phyloP scores from a whole-genome alignment of 2,113 vertebrate species.

The Cheirogaleus medius region DNA sequence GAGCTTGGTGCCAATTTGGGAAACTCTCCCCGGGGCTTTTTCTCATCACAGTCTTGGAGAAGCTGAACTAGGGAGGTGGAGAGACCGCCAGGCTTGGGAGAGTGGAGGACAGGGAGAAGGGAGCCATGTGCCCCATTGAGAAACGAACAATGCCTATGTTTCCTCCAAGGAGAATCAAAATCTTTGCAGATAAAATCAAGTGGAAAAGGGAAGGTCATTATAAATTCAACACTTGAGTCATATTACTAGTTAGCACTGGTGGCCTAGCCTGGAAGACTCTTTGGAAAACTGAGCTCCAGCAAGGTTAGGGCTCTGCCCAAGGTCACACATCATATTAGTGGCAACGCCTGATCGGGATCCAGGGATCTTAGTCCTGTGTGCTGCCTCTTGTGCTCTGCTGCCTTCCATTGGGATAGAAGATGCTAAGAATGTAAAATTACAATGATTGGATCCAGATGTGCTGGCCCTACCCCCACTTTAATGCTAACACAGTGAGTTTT shows the following conservation, averaged over 20 bases:
- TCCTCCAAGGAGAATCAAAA: constrained; percentile 35
- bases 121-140: neutral
- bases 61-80: neutral
- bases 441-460: constrained; percentile 67
- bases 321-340: neutral
- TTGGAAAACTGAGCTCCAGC: constrained; percentile 27
- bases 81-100: neutral
- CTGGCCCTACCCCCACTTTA: neutral
- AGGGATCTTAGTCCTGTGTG: neutral
- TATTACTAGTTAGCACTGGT: constrained; percentile 17
- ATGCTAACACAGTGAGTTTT: neutral
- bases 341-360: neutral
- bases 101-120: neutral
- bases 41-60: constrained; percentile 26
- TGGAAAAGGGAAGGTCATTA: constrained; percentile 44
- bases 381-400: neutral
- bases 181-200: constrained; percentile 56
- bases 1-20: constrained; percentile 54
- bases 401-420: constrained; percentile 42
- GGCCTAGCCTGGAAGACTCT: neutral
- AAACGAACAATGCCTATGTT: neutral
- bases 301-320: neutral
- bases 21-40: constrained; percentile 14
- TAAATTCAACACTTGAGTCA: constrained; percentile 53
- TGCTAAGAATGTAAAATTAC: constrained; percentile 40